Percentiles rank a stretch among this genome's conserved stretches.
phyloP scores from a whole-genome alignment of 2,888 invertebrate genomes.

The Polydrusus pterygomalis region DNA sequence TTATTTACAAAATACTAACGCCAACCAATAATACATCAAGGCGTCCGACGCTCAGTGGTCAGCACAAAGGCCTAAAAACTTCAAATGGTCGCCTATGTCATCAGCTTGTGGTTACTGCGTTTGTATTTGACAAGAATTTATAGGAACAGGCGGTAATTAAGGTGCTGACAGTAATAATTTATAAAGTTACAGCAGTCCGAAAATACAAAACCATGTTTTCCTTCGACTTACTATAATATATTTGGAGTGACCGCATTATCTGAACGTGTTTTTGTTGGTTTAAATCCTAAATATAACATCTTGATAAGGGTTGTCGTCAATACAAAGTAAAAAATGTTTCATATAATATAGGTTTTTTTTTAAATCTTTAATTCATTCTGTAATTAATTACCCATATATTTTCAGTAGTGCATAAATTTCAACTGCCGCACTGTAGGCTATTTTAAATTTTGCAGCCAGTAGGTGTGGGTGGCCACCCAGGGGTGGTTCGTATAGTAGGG shows the following conservation, averaged over 20 bases:
- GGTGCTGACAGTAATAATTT: slow-evolving; percentile 40
- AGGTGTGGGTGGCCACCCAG: too few species aligned
- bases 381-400: too few species aligned
- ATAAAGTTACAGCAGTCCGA: slow-evolving; percentile 33
- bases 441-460: too few species aligned
- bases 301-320: slow-evolving; percentile 10
- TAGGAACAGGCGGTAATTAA: slow-evolving; percentile 35
- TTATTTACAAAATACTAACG: not conserved
- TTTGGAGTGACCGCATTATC: slow-evolving; percentile 13
- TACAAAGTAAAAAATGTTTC: too few species aligned
- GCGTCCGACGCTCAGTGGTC: not conserved
- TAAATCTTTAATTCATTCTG: too few species aligned
- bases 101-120: slow-evolving; percentile 6
- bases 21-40: not conserved
- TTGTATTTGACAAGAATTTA: slow-evolving; percentile 22
- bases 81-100: slow-evolving; percentile 3
- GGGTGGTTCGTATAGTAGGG: too few species aligned
- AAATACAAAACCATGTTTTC: slow-evolving; percentile 36
- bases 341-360: too few species aligned
- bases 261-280: slow-evolving; percentile 10
- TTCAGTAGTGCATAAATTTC: too few species aligned
- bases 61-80: slow-evolving; percentile 6
- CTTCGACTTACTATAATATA: slow-evolving; percentile 6
- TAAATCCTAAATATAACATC: slow-evolving; percentile 5
- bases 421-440: too few species aligned